These are phyloP conservation scores for Automeris io DNA, from an alignment of 2,888 invertebrate genomes.

Conservation along the genomic window DNA sequence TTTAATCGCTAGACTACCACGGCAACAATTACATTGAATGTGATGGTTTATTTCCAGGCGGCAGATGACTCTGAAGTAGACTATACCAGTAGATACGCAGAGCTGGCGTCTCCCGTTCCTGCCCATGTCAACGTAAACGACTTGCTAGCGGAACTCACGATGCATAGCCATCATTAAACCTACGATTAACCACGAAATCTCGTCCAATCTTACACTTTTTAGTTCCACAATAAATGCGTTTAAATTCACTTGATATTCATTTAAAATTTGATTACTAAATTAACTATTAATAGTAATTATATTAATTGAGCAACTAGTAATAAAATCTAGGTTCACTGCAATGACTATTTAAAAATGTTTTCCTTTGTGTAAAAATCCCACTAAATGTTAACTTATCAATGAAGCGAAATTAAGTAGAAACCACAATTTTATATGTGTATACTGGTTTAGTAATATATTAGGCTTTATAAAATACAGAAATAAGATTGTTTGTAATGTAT, in stretches of 20 bases:
- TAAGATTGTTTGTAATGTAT: constrained; percentile 1
- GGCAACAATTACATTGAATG: too few species aligned
- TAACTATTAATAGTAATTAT: background rate
- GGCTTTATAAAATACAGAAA: background rate
- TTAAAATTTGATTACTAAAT: too few species aligned
- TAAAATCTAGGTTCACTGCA: background rate
- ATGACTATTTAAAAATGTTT: constrained; percentile 5
- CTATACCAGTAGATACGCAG: constrained; percentile 46
- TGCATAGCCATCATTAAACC: too few species aligned
- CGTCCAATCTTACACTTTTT: background rate
- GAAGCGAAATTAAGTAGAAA: too few species aligned
- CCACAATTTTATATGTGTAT: too few species aligned
- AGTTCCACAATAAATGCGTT: background rate
- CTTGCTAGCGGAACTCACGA: constrained; percentile 33
- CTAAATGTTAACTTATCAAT: constrained; percentile 20
- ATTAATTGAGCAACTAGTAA: background rate
- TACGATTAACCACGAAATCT: background rate
- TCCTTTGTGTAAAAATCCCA: constrained; percentile 17
- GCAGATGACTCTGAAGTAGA: constrained; percentile 22
- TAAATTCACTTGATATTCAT: background rate
- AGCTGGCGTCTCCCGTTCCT: constrained; percentile 48
- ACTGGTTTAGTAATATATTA: background rate
- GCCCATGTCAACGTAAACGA: constrained; percentile 35
- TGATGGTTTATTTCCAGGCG: constrained; percentile 18
- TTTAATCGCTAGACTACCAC: too few species aligned